These are phyloP conservation scores for Cataglyphis rosenhaueri DNA, from an alignment of 2,888 invertebrate species.

Conservation along the genomic window DNA sequence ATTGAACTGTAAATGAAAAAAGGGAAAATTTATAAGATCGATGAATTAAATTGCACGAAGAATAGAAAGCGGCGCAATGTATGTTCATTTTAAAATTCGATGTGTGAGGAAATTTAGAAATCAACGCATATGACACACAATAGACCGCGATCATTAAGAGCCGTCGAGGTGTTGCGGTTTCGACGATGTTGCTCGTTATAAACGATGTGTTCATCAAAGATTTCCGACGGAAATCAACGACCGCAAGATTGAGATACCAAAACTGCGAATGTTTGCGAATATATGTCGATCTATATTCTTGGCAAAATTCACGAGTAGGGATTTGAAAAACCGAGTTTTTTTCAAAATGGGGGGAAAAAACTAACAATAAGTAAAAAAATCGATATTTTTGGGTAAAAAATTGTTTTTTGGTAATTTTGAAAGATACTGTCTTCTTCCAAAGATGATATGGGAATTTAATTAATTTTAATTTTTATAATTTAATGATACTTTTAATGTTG, in stretches of 20 bases:
- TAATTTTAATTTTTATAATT: too few species aligned
- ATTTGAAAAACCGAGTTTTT: too few species aligned
- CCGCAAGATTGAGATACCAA: constrained; percentile 38
- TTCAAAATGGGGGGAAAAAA: too few species aligned
- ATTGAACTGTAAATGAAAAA: too few species aligned
- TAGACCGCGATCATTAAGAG: constrained; percentile 46
- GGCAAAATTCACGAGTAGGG: neutral
- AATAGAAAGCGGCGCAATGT: constrained; percentile 20
- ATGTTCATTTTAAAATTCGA: constrained; percentile 22
- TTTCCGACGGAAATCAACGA: constrained; percentile 30
- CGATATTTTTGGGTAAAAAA: too few species aligned
- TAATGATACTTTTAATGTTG: too few species aligned
- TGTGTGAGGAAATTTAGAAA: constrained; percentile 44
- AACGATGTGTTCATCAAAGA: constrained; percentile 46
- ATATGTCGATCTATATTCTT: neutral
- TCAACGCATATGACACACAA: constrained; percentile 9
- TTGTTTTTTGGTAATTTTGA: too few species aligned
- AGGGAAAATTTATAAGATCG: neutral
- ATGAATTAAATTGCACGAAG: neutral
- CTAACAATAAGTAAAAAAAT: too few species aligned
- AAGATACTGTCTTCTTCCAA: too few species aligned
- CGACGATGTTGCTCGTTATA: constrained; percentile 20
- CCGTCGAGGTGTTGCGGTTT: constrained; percentile 59
- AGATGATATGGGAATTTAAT: too few species aligned
- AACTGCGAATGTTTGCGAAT: constrained; percentile 30